Evolutionary conservation across 2,113 vertebrate genomes (phyloP).

Genomic region (Festucalex cinctus): DNA sequence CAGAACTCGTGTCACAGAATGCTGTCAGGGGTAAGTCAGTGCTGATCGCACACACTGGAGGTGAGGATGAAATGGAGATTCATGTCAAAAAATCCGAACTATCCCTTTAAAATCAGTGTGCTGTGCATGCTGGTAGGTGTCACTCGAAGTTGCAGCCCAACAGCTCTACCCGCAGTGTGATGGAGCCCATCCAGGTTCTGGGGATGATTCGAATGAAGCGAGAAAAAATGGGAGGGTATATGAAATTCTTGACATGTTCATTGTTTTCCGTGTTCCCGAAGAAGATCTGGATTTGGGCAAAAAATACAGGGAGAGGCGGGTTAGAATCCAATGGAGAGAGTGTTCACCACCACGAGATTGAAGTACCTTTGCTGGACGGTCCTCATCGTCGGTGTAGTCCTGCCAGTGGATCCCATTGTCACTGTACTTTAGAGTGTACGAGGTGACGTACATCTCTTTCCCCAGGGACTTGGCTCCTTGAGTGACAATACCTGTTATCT

Average conservation of each 20-base stretch:
- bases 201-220: slow-evolving; percentile 86
- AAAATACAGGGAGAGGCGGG: not conserved
- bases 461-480: slow-evolving; percentile 82
- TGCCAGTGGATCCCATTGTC: slow-evolving; percentile 79
- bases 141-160: slow-evolving; percentile 86
- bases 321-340: not conserved
- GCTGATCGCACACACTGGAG: too few species aligned
- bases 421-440: slow-evolving; percentile 80
- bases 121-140: slow-evolving; percentile 3
- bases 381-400: slow-evolving; percentile 73
- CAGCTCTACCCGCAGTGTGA: slow-evolving; percentile 88
- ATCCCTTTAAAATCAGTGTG: too few species aligned
- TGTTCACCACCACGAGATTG: not conserved
- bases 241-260: slow-evolving; percentile 80
- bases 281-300: slow-evolving; percentile 77
- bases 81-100: too few species aligned
- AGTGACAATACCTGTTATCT: slow-evolving; percentile 86
- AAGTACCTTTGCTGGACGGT: slow-evolving; percentile 74
- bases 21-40: too few species aligned
- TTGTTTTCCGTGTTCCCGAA: slow-evolving; percentile 78
- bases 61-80: too few species aligned
- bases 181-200: slow-evolving; percentile 78
- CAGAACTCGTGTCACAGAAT: too few species aligned
- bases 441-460: slow-evolving; percentile 79
- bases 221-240: slow-evolving; percentile 87